Evolutionary conservation across 1,140 invertebrate genomes (phyloP).

Genomic region (Eumeta japonica): DNA sequence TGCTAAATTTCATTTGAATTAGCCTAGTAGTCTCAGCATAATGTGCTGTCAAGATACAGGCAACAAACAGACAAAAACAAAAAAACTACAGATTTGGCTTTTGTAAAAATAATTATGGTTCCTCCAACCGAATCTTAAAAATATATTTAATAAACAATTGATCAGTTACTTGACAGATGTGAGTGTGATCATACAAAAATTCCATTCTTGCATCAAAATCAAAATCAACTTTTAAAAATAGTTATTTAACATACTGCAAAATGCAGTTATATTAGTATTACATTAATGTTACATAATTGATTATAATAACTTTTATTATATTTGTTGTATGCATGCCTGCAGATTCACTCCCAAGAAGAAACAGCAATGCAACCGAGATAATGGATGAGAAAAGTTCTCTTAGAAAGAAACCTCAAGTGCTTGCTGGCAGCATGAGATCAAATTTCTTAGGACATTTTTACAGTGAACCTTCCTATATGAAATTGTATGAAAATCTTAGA

Average conservation of each 20-base stretch:
- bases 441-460: conserved; percentile 64
- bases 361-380: conserved; percentile 20
- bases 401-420: conserved; percentile 32
- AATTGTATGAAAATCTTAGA: conserved; percentile 72
- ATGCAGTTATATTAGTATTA: neutral
- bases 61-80: too few relatives aligned
- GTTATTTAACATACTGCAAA: neutral
- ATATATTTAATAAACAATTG: too few relatives aligned
- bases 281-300: neutral
- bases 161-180: too few relatives aligned
- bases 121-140: too few relatives aligned
- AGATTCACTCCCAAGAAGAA: conserved; percentile 30
- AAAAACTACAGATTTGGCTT: too few relatives aligned
- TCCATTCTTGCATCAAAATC: neutral
- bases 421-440: conserved; percentile 29
- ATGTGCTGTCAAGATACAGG: too few relatives aligned
- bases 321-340: too few relatives aligned
- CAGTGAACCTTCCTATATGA: conserved; percentile 72
- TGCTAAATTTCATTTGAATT: too few relatives aligned
- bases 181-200: neutral
- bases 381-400: conserved; percentile 29
- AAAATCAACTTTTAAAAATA: neutral
- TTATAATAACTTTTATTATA: too few relatives aligned
- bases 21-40: too few relatives aligned
- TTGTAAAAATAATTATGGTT: too few relatives aligned